phyloP scores from a whole-genome alignment of 64 coral and sea anemone genomes.

The Actinia equina region DNA sequence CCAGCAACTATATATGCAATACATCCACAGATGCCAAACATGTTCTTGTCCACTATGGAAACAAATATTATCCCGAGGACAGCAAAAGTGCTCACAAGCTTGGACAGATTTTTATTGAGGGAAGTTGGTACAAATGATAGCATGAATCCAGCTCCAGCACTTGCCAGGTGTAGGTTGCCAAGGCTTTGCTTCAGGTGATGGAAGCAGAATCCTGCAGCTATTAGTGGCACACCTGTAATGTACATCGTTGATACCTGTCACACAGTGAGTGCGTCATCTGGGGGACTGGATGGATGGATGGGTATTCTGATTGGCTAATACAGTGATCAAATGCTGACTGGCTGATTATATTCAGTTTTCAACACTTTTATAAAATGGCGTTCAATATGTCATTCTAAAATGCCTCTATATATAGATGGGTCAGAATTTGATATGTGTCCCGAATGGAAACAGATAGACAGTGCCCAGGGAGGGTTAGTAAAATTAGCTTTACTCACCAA shows the following conservation, averaged over 20 bases:
- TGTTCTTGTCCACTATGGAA: conserved; percentile 56
- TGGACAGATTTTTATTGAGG: conserved; percentile 34
- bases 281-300: too few species aligned
- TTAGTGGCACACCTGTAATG: conserved; percentile 69
- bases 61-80: conserved; percentile 70
- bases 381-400: too few species aligned
- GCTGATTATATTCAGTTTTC: too few species aligned
- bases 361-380: too few species aligned
- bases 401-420: too few species aligned
- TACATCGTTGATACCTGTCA: not conserved
- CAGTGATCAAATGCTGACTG: too few species aligned
- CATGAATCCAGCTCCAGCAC: conserved; percentile 52
- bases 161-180: conserved; percentile 64
- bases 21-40: conserved; percentile 52
- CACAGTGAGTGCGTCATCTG: too few species aligned
- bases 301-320: too few species aligned
- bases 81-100: conserved; percentile 57
- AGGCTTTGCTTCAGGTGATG: conserved; percentile 51
- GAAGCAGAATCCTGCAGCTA: conserved; percentile 79
- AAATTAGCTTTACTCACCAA: conserved; percentile 45
- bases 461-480: not conserved
- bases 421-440: too few species aligned
- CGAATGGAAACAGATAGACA: too few species aligned
- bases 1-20: conserved; percentile 69
- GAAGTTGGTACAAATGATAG: conserved; percentile 46